Conservation (phyloP, 2,888 invertebrate genomes). For the Pimpla rufipes region DNA sequence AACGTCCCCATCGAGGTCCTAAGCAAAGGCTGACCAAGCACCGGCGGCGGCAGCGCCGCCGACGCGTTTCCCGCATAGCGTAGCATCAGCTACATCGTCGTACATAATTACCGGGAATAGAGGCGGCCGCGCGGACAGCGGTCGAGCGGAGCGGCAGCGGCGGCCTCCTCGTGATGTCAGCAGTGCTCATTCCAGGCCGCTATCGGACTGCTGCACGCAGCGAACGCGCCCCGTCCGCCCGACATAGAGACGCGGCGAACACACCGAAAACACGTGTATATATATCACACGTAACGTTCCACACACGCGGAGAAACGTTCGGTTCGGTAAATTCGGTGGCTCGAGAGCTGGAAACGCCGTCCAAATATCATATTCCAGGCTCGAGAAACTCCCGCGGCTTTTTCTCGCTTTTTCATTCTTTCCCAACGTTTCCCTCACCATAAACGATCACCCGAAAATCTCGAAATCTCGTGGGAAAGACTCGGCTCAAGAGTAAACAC, state of each 20-base stretch:
- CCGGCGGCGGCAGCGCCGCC: constrained; percentile 56
- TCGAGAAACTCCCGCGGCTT: constrained; percentile 18
- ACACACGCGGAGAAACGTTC: no score
- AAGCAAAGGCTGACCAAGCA: constrained; percentile 85
- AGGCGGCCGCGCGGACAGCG: constrained; percentile 49
- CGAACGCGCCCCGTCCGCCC: constrained; percentile 31
- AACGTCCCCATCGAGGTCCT: constrained; percentile 79
- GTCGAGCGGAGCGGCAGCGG: constrained; percentile 71
- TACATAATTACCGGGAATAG: constrained; percentile 77
- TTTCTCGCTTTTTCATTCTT: constrained; percentile 28
- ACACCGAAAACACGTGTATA: not conserved
- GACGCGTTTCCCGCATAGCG: constrained; percentile 43
- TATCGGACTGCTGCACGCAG: constrained; percentile 79
- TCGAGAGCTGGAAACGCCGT: constrained; percentile 43
- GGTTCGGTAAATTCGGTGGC: not conserved
- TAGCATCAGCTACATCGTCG: constrained; percentile 70
- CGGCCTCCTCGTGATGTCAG: constrained; percentile 78
- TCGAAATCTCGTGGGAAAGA: constrained; percentile 29
- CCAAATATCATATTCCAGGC: constrained; percentile 52
- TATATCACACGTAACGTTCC: constrained; percentile 18
- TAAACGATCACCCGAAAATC: no score
- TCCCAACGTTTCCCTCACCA: not conserved
- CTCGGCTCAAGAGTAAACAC: constrained; percentile 12
- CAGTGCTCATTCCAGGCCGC: constrained; percentile 82
- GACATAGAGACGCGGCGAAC: constrained; percentile 43